Evolutionary conservation across 2,113 vertebrate species (phyloP).

Genomic region (Salvelinus alpinus): DNA sequence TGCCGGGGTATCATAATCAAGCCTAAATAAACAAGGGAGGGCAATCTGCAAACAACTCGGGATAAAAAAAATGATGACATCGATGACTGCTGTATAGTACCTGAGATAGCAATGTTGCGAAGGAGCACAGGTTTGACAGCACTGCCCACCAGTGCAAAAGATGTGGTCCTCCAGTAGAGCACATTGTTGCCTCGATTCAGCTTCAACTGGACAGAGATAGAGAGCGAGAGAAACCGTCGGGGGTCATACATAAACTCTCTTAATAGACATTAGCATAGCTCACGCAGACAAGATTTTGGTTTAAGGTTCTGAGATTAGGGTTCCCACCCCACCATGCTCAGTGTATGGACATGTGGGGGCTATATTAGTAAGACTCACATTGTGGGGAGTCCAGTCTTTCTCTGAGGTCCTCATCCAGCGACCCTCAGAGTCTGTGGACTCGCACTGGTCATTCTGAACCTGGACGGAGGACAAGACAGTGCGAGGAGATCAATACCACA

Average conservation of each 20-base stretch:
- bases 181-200: conserved; percentile 89
- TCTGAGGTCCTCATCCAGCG: conserved; percentile 88
- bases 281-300: too few relatives aligned
- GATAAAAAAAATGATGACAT: neutral
- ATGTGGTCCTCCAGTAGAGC: conserved; percentile 88
- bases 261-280: neutral
- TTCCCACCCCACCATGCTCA: too few relatives aligned
- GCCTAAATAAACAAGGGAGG: neutral
- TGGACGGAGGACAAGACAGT: conserved; percentile 38
- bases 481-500: neutral
- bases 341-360: neutral
- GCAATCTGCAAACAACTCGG: neutral
- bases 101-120: conserved; percentile 87
- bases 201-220: conserved; percentile 70
- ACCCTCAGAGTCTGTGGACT: conserved; percentile 80
- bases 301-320: too few relatives aligned
- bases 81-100: conserved; percentile 58
- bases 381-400: conserved; percentile 81
- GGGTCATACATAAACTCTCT: neutral
- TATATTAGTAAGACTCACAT: conserved; percentile 67
- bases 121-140: conserved; percentile 85
- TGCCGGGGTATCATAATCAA: neutral
- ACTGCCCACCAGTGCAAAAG: conserved; percentile 75
- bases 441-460: conserved; percentile 97
- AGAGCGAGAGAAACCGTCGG: neutral